phyloP scores from a whole-genome alignment of 2,888 invertebrate species.

The Ormyrus pomaceus region DNA sequence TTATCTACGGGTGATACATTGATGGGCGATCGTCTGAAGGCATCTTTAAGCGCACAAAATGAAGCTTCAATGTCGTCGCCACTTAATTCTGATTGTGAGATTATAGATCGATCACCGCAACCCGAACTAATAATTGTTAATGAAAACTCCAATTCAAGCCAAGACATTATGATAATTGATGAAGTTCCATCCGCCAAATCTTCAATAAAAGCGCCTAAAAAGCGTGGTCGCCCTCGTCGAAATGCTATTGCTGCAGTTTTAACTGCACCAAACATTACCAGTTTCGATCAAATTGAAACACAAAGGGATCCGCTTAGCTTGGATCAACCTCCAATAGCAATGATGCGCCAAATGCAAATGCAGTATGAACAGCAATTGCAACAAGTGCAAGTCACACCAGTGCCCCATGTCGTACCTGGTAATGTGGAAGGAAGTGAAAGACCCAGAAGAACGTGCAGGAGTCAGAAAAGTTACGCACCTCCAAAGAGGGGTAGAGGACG shows the following conservation, averaged over 20 bases:
- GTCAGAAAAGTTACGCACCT: constrained; percentile 73
- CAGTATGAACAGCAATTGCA: constrained; percentile 5
- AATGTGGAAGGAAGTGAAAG: constrained; percentile 68
- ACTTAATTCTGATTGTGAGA: constrained; percentile 70
- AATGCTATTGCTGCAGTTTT: constrained; percentile 57
- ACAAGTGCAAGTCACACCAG: constrained; percentile 19
- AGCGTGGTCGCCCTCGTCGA: constrained; percentile 71
- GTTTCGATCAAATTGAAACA: constrained; percentile 51
- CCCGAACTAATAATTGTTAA: constrained; percentile 74
- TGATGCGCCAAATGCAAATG: constrained; percentile 53
- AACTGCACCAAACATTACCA: neutral
- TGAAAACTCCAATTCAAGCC: constrained; percentile 74
- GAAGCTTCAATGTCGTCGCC: constrained; percentile 59
- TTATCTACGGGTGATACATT: constrained; percentile 19
- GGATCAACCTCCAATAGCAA: constrained; percentile 61
- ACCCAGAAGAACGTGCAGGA: constrained; percentile 72
- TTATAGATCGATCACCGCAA: constrained; percentile 67
- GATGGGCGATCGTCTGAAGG: constrained; percentile 68
- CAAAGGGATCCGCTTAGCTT: constrained; percentile 68
- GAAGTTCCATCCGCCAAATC: constrained; percentile 67
- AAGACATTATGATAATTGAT: constrained; percentile 74
- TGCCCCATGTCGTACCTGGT: constrained; percentile 1
- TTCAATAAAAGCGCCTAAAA: constrained; percentile 68
- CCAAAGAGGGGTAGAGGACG: constrained; percentile 73
- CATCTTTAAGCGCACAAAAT: constrained; percentile 63